Base-by-base conservation (phyloP, 2,113 vertebrate species). In the Sialia sialis region DNA sequence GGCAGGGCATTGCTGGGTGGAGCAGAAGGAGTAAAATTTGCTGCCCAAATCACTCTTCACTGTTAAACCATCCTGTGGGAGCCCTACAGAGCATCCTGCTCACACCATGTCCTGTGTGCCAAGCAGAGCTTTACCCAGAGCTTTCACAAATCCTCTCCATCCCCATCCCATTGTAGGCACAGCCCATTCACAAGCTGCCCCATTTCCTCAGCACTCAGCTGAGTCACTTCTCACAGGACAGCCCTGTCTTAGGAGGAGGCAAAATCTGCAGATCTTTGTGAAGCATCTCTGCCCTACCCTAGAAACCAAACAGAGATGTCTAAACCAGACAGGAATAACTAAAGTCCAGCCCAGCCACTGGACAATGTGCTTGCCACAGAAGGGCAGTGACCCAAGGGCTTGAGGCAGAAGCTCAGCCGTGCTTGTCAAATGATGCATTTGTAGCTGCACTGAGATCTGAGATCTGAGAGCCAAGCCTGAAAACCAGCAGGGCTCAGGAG, bases 401-500 rank as follows among this genome's bases (percentile, higher is more conserved):
- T 16, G 81, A 85, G 56, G 82, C 78, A 88, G 94, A 69, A 88
- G 94, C 79, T 92, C 90, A 90, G 85, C 63, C 83, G 13, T 83
- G 94, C 94, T 67, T 93, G 79, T 58, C 83, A 90, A 83, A 92
- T 46, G 10, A 16, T 88, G 46, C 70, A 55, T 84, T 90, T 86
- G 82, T n/a, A 62, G 38, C 88, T 85, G 85, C 85, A 59, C 79
- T 32, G 88, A 70, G 73, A 54, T 48, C 49, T 56, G 64, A 90
- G 73, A 84, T 36, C 48, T 56, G 64, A 90, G 73, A 84, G n/a
- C 48, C 51, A 29, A 51, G 44, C 58, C 18, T 58, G 84, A 82
- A 96, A 94, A 51, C 21, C 66, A 83, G 62, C 67, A 83, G 44
- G 63, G 68, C 84, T 48, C 4, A 6, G 49, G 56, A 91, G 69